phyloP scores from a whole-genome alignment of 1,140 invertebrate species.

The Aphelenchoides fujianensis region DNA sequence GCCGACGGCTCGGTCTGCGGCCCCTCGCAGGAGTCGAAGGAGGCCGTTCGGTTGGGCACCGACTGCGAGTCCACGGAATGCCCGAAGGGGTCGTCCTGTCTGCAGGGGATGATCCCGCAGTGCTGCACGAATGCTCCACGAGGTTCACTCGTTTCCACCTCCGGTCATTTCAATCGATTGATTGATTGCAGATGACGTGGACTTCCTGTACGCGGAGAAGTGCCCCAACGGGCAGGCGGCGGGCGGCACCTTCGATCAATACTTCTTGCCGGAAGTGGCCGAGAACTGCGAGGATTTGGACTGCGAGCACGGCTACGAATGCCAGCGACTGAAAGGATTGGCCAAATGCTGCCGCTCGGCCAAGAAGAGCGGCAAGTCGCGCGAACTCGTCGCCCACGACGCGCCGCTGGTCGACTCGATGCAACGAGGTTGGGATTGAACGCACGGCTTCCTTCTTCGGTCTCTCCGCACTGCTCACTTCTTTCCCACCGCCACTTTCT shows the following conservation, averaged over 20 bases:
- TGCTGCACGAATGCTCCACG: background rate
- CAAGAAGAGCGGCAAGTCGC: background rate
- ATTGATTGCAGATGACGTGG: conserved; percentile 6
- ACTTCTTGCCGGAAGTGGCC: conserved; percentile 10
- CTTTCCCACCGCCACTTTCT: too few relatives aligned
- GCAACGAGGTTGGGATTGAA: background rate
- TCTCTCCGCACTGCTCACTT: background rate
- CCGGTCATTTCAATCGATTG: too few relatives aligned
- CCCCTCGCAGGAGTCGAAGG: background rate
- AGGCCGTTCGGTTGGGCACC: background rate
- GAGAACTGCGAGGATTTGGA: conserved; percentile 2
- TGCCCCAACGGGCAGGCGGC: conserved; percentile 11
- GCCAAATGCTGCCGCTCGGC: background rate
- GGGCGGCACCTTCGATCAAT: background rate
- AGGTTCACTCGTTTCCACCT: too few relatives aligned
- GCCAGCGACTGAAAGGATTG: background rate
- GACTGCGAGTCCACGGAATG: background rate
- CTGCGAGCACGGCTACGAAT: conserved; percentile 3
- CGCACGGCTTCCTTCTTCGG: background rate
- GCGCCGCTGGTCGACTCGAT: background rate
- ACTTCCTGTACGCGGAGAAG: conserved; percentile 10
- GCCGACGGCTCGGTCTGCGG: conserved; percentile 17
- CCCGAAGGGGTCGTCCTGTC: background rate
- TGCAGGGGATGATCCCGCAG: conserved; percentile 6
- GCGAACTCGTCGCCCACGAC: background rate